Evolutionary conservation across 1,140 invertebrate genomes (phyloP).

Genomic region (Lepidurus arcticus): DNA sequence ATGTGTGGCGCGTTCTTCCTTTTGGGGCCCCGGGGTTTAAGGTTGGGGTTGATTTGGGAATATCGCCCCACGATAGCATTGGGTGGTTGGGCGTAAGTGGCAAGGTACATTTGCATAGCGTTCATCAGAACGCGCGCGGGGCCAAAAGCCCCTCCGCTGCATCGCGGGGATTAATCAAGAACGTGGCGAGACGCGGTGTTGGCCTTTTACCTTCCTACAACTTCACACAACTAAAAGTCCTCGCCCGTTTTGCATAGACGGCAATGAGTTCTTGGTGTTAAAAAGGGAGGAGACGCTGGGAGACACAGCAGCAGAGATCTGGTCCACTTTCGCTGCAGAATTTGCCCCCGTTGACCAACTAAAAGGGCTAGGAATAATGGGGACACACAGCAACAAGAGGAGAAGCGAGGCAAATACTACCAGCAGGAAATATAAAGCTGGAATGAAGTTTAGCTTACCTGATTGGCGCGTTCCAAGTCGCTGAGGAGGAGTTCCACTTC

Average conservation of each 20-base stretch:
- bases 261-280: background rate
- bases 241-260: background rate
- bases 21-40: background rate
- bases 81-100: background rate
- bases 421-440: background rate
- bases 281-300: background rate
- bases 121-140: constrained; percentile 17
- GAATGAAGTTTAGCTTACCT: constrained; percentile 7
- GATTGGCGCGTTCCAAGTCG: constrained; percentile 20
- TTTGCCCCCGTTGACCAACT: constrained; percentile 2
- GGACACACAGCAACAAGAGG: background rate
- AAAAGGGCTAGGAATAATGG: background rate
- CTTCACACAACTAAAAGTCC: constrained; percentile 4
- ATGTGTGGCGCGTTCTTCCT: background rate
- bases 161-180: constrained; percentile 11
- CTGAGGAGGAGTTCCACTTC: constrained; percentile 18
- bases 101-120: constrained; percentile 18
- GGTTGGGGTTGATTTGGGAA: constrained; percentile 3
- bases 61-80: constrained; percentile 19
- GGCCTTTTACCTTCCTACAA: constrained; percentile 8
- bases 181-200: constrained; percentile 10
- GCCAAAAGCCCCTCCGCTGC: background rate
- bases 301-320: background rate
- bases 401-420: background rate
- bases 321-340: background rate